Evolutionary conservation across 2,797 vertebrate species (phyloP).

Genomic region (Oreortyx pictus): DNA sequence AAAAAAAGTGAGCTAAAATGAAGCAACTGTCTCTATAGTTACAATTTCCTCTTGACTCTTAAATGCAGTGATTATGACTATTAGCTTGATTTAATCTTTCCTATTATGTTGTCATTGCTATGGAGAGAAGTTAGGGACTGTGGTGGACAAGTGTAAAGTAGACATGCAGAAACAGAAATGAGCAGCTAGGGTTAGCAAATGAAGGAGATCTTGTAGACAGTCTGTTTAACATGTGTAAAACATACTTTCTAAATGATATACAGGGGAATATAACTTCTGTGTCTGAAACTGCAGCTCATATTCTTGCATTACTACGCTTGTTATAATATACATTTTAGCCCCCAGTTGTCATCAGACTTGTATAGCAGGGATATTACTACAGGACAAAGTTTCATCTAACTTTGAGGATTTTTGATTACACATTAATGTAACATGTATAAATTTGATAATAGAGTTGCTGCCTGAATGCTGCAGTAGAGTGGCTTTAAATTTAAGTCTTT

Average conservation of each 20-base stretch:
- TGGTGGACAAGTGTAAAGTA: conserved; percentile 20
- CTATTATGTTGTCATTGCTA: neutral
- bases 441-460: neutral
- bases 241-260: neutral
- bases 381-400: neutral
- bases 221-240: neutral
- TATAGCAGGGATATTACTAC: neutral
- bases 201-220: neutral
- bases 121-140: conserved; percentile 17
- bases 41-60: neutral
- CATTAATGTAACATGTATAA: neutral
- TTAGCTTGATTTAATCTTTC: conserved; percentile 36
- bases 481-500: conserved; percentile 41
- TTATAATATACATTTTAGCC: neutral
- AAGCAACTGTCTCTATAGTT: neutral
- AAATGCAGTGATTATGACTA: neutral
- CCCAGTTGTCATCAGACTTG: neutral
- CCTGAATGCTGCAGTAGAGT: neutral
- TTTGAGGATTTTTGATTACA: neutral
- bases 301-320: neutral
- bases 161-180: neutral
- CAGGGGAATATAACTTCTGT: neutral
- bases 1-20: neutral
- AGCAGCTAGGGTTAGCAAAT: neutral
- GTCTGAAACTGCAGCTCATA: neutral